Evolutionary conservation across 2,113 vertebrate species (phyloP), one percentile per base, ranked within the genome.

Genomic region (Todiramphus saurophagus): DNA sequence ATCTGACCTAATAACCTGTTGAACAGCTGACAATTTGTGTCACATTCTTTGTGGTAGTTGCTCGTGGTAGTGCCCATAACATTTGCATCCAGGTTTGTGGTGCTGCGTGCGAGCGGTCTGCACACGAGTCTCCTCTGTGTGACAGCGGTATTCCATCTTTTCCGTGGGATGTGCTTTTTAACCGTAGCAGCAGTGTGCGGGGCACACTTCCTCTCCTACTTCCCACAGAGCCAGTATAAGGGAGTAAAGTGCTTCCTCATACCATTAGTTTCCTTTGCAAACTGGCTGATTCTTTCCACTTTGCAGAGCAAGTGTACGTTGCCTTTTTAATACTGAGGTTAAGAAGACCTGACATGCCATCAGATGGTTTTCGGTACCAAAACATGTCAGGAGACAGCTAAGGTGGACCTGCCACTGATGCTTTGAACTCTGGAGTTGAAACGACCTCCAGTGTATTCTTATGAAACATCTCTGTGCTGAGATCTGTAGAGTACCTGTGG

Each of bases 221-320:
- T 59, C 1, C 4, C 23, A 31, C 0, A 69, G 41, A 16, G 8
- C 10, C 14, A 16, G 19, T 13, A 19, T 31, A 56, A 73, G 5
- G 51, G 33, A 48, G 25, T 41, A 12, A 64, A 79, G 8, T 24
- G 12, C 27, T 94, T 77, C 50, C 27, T 81, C 17, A 7, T 9
- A 10, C n/a, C n/a, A 9, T 39, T 33, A 9, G 18, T 70, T 48
- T 55, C 70, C 74, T 28, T 37, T 58, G 43, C 51, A 84, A 70
- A 70, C 46, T 35, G 48, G 7, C 30, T 50, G 31, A 58, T 63
- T 37, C 43, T 79, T 70, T 55, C 59, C 6, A 5, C 16, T 92
- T 74, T 16, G 58, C 15, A 13, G 23, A 51, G 28, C 31, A 75
- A 75, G 20, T 3, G 6, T 20, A 21, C 28, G 81, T 83, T 50